Percentiles rank a stretch among this genome's conserved stretches.
Conservation (phyloP, 2,888 invertebrate genomes). For the Xanthostigma xanthostigma region DNA sequence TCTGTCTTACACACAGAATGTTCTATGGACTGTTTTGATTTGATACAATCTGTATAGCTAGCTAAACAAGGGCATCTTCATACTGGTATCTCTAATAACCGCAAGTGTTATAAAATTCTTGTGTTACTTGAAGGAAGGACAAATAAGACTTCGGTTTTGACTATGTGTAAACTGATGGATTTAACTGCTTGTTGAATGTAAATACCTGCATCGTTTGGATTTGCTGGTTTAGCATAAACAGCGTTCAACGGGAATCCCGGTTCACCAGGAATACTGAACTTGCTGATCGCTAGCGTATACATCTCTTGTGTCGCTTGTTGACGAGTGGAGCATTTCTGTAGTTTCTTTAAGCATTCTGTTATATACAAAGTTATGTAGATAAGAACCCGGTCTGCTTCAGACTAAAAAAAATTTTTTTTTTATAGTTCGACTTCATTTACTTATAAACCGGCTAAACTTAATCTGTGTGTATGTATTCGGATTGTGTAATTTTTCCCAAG, state of each 20-base stretch:
- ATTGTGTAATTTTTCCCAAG: neutral
- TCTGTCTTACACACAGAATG: too few species aligned
- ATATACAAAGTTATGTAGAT: constrained; percentile 96
- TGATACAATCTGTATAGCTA: too few species aligned
- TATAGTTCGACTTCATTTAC: neutral
- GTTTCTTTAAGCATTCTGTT: constrained; percentile 89
- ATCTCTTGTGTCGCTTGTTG: constrained; percentile 88
- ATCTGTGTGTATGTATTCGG: neutral
- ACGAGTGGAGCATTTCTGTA: constrained; percentile 83
- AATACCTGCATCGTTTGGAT: constrained; percentile 64
- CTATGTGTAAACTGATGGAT: neutral
- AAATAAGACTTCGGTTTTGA: too few species aligned
- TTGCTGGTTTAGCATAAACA: constrained; percentile 79
- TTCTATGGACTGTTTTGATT: too few species aligned
- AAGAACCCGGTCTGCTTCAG: constrained; percentile 88
- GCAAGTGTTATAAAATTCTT: too few species aligned
- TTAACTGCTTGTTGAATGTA: neutral
- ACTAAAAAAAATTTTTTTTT: constrained; percentile 39
- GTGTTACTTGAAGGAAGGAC: too few species aligned
- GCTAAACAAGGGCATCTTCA: too few species aligned
- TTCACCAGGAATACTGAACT: constrained; percentile 95
- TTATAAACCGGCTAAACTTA: neutral
- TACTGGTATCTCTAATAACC: too few species aligned
- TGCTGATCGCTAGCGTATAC: constrained; percentile 86
- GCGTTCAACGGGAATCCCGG: constrained; percentile 87